Conservation (phyloP, 2,113 vertebrate species). For the Aythya baeri region DNA sequence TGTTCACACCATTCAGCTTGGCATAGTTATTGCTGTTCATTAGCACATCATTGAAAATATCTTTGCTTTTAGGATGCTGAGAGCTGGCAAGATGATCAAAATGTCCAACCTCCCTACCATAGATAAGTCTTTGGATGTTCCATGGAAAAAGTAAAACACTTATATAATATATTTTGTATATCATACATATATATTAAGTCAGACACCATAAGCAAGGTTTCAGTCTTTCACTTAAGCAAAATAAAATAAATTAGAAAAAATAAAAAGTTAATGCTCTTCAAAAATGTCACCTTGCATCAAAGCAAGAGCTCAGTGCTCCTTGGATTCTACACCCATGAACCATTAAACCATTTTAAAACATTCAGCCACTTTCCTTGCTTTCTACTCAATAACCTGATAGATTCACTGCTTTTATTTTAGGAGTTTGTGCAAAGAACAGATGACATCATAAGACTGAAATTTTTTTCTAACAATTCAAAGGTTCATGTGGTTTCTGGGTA, state of each 20-base stretch:
- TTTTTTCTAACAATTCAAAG: not conserved
- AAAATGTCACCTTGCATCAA: not conserved
- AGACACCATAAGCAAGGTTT: not conserved
- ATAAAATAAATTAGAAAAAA: not conserved
- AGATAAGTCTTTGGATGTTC: not conserved
- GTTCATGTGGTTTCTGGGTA: not conserved
- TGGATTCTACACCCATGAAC: not conserved
- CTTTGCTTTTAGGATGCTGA: not conserved
- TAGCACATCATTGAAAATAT: not conserved
- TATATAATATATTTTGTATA: not conserved
- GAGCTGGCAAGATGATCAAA: not conserved
- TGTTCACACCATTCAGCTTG: not conserved
- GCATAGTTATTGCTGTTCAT: not conserved
- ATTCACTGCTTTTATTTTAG: not conserved
- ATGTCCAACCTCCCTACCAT: accelerated
- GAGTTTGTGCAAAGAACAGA: not conserved
- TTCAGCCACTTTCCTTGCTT: not conserved
- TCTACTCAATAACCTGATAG: not conserved
- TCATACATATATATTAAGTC: accelerated
- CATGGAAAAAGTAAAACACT: not conserved
- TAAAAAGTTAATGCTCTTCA: not conserved
- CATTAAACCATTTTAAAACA: not conserved
- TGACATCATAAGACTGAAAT: not conserved
- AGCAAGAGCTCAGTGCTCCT: not conserved
- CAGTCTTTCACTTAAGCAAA: not conserved